phyloP scores from a whole-genome alignment of 2,797 vertebrate species.

The Etheostoma perlongum region DNA sequence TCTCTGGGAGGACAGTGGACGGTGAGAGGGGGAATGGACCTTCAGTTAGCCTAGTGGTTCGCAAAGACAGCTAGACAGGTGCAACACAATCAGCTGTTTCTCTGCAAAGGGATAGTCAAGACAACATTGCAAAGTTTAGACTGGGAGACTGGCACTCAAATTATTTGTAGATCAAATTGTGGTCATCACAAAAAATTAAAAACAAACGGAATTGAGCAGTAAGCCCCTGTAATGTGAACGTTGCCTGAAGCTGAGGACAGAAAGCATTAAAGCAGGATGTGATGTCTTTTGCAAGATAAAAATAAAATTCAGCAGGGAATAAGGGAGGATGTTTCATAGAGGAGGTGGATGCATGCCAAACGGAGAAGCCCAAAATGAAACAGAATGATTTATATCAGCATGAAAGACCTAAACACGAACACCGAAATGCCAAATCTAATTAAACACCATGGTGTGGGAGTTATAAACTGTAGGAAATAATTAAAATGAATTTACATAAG shows the following conservation, averaged over 20 bases:
- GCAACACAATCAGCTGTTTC: too few relatives aligned
- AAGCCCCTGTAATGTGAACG: too few relatives aligned
- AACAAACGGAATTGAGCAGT: too few relatives aligned
- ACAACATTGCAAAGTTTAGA: too few relatives aligned
- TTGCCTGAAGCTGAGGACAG: conserved; percentile 8
- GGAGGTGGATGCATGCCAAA: conserved; percentile 21
- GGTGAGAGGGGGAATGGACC: too few relatives aligned
- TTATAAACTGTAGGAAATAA: not conserved
- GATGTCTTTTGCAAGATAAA: not conserved
- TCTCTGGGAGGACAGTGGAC: too few relatives aligned
- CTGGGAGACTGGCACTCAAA: too few relatives aligned
- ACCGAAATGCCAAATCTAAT: not conserved
- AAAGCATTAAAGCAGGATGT: conserved; percentile 5
- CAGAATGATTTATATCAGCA: conserved; percentile 6
- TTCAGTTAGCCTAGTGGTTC: too few relatives aligned
- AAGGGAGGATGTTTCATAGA: not conserved
- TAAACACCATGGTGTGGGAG: conserved; percentile 10
- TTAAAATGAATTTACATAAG: not conserved
- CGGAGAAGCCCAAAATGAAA: conserved; percentile 23
- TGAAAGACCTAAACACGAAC: conserved; percentile 14
- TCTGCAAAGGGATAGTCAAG: too few relatives aligned
- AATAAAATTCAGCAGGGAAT: conserved; percentile 4
- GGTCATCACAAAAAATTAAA: too few relatives aligned
- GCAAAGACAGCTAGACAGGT: too few relatives aligned
- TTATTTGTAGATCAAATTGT: too few relatives aligned